Conservation (phyloP, 1,140 invertebrate genomes). For the Cepaea nemoralis region DNA sequence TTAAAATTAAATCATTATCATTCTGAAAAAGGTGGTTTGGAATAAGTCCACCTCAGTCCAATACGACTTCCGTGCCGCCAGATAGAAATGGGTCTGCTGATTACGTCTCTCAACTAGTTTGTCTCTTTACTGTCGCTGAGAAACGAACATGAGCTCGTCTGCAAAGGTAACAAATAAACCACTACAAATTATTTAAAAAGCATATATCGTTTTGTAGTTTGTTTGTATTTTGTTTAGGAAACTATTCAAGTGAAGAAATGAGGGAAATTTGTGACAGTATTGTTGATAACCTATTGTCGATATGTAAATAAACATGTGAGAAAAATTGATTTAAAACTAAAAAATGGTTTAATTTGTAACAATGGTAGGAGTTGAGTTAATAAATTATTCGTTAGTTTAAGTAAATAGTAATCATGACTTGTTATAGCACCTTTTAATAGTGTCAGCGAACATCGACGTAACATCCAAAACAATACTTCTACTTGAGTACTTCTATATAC, state of each 20-base stretch:
- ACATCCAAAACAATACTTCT: too few relatives aligned
- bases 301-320: neutral
- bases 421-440: too few relatives aligned
- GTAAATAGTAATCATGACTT: neutral
- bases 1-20: too few relatives aligned
- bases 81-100: neutral
- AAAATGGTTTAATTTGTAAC: neutral
- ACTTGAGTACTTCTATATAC: too few relatives aligned
- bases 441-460: too few relatives aligned
- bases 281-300: neutral
- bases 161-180: neutral
- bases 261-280: neutral
- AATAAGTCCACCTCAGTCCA: too few relatives aligned
- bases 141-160: conserved; percentile 9
- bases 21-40: too few relatives aligned
- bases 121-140: neutral
- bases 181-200: neutral
- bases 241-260: neutral
- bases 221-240: neutral
- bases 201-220: neutral
- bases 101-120: neutral
- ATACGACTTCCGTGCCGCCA: conserved; percentile 16
- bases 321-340: neutral
- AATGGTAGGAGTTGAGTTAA: neutral
- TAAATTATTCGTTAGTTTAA: neutral